Base-by-base conservation (phyloP, 2,797 vertebrate genomes). In the Pampus argenteus region DNA sequence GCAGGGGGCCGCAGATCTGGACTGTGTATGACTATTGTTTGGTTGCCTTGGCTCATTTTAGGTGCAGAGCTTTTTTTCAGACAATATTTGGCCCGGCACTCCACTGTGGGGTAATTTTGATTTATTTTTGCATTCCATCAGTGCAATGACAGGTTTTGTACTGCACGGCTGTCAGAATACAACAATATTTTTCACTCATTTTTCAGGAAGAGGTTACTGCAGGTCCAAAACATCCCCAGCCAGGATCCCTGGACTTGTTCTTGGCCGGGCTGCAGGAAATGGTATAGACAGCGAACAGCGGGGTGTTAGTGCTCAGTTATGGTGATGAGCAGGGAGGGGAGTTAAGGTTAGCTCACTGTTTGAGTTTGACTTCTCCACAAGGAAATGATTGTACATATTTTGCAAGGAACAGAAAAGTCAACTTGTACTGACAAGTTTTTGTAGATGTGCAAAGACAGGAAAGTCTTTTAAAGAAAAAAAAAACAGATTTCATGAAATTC, bases 111-210 rank as follows among this genome's bases (percentile, higher is more conserved):
- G 78, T 73, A 61, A 73, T 72, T 76, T 14, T 22, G 28, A 82
- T 76, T 82, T 68, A 81, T 86, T 66, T 66, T 56, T 48, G 52
- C 57, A 78, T 71, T 77, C 40, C 23, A 55, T 73, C 42, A 68
- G 29, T 34, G 50, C 50, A 38, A 29, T 64, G 51, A 47, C 54
- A 66, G 49, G 58, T 60, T 61, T 59, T 63, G 44, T 64, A 36
- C 63, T 62, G 52, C 40, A 26, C 7, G 25, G 42, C 51, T 66
- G 68, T 78, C 76, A 60, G 48, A 44, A 67, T 69, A 68, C 51
- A 61, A 79, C 56, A 66, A 60, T 51, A 75, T 71, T 36, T 78
- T 66, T 74, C 55, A 55, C 31, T 72, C 9, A n/a, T 52, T 56
- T 78, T 76, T 71, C 20, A 45, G 6, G 28, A 17, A 13, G 50